Evolutionary conservation across 2,797 vertebrate genomes (phyloP), one percentile per base, ranked within the genome.

Genomic region (Centropyge bicolor): DNA sequence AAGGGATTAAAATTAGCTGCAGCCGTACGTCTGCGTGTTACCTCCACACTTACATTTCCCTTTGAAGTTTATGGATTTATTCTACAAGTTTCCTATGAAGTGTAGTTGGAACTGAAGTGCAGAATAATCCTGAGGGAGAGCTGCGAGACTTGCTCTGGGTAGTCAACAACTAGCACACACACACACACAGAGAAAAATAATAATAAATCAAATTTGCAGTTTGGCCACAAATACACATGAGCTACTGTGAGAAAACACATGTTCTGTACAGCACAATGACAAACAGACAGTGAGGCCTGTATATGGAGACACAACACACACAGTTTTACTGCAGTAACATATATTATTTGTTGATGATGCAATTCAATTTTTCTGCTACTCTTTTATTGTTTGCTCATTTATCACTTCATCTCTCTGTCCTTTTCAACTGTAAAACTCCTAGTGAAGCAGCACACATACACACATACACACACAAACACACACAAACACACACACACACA

Each of bases 11-110:
- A 80, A 80, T 76, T 31, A 84, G 76, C 72, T 61, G n/a, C 20
- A 27, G 73, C 62, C 76, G 51, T 66, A 27, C 31, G 60, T 54
- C 59, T 70, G 49, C 19, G 24, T 0, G 1, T 56, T 66, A 81
- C 65, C 59, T 64, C 45, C 20, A 79, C 82, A 67, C 35, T 62
- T 62, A 36, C 20, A 73, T 60, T 68, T 70, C 52, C 31, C 83
- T 90, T 82, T 88, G 82, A 86, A 84, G 78, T 69, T 38, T 1
- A 46, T 62, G 49, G 69, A 77, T 72, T 84, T 69, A 71, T 76
- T 67, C 64, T 16, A 22, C 70, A 55, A 60, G 45, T 76, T 77
- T 36, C 52, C 24, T 63, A 43, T 48, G 24, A 76, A 72, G 35
- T 65, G 20, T 4, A 31, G 70, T 38, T 27, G 49, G 70, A 82